phyloP scores from a whole-genome alignment of 2,797 vertebrate genomes.

The Darevskia nairensis region DNA sequence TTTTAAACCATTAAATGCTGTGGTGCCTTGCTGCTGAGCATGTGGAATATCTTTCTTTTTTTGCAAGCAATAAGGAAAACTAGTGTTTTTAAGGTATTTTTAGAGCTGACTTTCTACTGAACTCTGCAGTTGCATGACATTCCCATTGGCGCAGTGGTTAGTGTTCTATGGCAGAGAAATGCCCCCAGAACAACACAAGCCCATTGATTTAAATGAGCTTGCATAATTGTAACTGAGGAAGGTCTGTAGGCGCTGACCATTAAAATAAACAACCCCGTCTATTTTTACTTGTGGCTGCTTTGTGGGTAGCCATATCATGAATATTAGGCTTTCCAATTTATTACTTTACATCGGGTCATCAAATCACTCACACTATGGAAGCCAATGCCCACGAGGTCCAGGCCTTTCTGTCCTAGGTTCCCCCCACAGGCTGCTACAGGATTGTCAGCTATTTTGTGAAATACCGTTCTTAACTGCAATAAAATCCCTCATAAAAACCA shows the following conservation, averaged over 20 bases:
- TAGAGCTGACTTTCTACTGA: neutral
- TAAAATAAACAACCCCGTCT: neutral
- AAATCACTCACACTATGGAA: neutral
- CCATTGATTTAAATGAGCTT: neutral
- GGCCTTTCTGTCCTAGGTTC: neutral
- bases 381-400: neutral
- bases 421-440: neutral
- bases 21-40: neutral
- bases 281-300: neutral
- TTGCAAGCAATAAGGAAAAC: neutral
- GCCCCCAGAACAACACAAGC: neutral
- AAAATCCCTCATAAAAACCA: neutral
- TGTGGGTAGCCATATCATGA: neutral
- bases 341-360: neutral
- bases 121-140: neutral
- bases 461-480: neutral
- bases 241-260: neutral
- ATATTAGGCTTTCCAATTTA: neutral
- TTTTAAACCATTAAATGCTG: neutral
- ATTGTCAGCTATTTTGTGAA: neutral
- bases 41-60: neutral
- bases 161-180: neutral
- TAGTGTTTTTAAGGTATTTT: neutral
- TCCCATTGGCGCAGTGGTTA: neutral
- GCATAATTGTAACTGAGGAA: neutral